Evolutionary conservation across 2,888 invertebrate genomes (phyloP).

Genomic region (Melanargia galathea): DNA sequence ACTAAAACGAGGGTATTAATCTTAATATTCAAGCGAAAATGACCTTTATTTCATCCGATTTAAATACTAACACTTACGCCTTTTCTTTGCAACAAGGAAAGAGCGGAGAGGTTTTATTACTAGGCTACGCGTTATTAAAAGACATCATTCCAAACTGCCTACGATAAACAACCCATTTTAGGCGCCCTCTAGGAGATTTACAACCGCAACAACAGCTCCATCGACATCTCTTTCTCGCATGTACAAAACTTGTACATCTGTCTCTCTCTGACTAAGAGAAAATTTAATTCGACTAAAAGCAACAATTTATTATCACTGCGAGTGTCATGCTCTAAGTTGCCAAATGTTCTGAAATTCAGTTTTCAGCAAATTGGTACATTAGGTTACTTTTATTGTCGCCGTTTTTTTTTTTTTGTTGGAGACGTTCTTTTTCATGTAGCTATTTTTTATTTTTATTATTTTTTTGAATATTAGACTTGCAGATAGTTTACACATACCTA

Average conservation of each 20-base stretch:
- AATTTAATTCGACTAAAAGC: constrained; percentile 53
- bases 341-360: constrained; percentile 40
- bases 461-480: neutral
- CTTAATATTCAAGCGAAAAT: constrained; percentile 30
- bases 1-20: constrained; percentile 34
- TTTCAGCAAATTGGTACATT: constrained; percentile 33
- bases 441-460: neutral
- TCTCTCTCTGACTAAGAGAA: constrained; percentile 39
- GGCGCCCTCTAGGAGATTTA: constrained; percentile 45
- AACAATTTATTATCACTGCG: constrained; percentile 45
- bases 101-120: constrained; percentile 51
- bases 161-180: constrained; percentile 65
- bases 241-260: constrained; percentile 17
- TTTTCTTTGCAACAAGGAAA: constrained; percentile 38
- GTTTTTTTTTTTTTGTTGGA: constrained; percentile 3
- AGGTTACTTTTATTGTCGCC: constrained; percentile 8
- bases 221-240: constrained; percentile 33
- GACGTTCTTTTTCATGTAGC: neutral
- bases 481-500: neutral
- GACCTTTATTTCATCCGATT: constrained; percentile 30
- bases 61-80: constrained; percentile 28
- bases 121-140: constrained; percentile 45
- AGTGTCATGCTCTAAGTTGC: constrained; percentile 41
- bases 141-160: constrained; percentile 59
- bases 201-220: constrained; percentile 26